Evolutionary conservation across 2,113 vertebrate genomes (phyloP), one percentile per base, ranked within the genome.

Genomic region (Rhinolophus sinicus): DNA sequence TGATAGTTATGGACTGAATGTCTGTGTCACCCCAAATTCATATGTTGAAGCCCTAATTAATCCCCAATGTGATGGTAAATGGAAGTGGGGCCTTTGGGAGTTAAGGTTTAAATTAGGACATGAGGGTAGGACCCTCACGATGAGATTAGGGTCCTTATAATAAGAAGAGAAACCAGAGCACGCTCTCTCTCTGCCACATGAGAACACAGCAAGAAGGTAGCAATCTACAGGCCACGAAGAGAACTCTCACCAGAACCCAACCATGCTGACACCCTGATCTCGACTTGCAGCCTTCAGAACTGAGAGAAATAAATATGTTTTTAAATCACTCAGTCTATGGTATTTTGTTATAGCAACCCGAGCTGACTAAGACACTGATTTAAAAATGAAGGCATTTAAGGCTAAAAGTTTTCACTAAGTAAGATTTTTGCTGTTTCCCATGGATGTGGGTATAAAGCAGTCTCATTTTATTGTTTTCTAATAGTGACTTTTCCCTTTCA

Each of bases 361-460:
- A 78, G 26, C 44, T 18, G 22, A 65, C 52, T 80, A 88, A 80
- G 19, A 38, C n/a, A 72, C 9, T 91, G 30, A 72, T 56, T 77
- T 87, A 64, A 95, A 69, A 64, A 70, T 47, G 9, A 93, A 82
- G 67, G 60, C 47, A 87, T 56, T 58, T 84, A 65, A 90, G 38
- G 4, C 26, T 85, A 5, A 26, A 77, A 12, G 28, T 82, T 87
- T 87, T 87, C 19, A 62, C n/a, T 76, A 65, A 30, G 18, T n/a
- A 87, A 93, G 26, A 82, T 56, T 91, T 82, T 83, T 65, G 35
- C 10, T 18, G 2, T 81, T 96, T 87, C 73, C 47, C 16, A 12
- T 50, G 4, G 8, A 38, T 76, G 19, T 62, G 21, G 35, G 24
- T 62, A 54, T 18, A 2, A 82, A 76, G 6, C 22, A 72, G 12